Percentiles rank a stretch among this genome's conserved stretches.
Evolutionary conservation across 1,140 invertebrate species (phyloP).

Genomic region (Drosophila willistoni): DNA sequence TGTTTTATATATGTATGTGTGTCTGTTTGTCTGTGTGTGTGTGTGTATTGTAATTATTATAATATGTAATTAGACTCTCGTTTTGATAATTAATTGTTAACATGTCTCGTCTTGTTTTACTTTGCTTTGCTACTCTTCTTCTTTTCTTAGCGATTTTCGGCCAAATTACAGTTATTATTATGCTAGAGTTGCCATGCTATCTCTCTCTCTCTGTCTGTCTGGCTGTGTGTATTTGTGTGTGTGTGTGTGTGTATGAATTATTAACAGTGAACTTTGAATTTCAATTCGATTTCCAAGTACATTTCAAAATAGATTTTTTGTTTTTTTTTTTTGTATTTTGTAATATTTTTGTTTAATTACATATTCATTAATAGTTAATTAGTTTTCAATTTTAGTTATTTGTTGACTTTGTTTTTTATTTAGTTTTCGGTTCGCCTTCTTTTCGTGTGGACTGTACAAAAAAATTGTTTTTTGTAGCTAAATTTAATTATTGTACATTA

Average conservation of each 20-base stretch:
- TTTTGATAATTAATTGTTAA: conserved; percentile 45
- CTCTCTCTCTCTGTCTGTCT: conserved; percentile 19
- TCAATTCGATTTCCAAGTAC: conserved; percentile 40
- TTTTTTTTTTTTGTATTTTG: conserved; percentile 2
- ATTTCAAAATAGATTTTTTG: conserved; percentile 26
- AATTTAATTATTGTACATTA: conserved; percentile 38
- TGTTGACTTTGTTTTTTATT: too few species aligned
- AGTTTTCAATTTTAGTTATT: conserved; percentile 24
- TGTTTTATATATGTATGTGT: neutral
- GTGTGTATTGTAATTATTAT: conserved; percentile 14
- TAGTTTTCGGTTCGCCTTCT: conserved; percentile 12
- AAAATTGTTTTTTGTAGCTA: conserved; percentile 23
- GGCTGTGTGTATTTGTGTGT: conserved; percentile 24
- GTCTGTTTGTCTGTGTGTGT: conserved; percentile 1
- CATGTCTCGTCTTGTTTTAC: conserved; percentile 17
- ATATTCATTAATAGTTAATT: conserved; percentile 44
- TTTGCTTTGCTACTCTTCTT: neutral
- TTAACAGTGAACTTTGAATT: conserved; percentile 76
- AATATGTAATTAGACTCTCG: conserved; percentile 41
- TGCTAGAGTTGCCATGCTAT: conserved; percentile 41
- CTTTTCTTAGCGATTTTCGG: conserved; percentile 23
- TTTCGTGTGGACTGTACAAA: conserved; percentile 39
- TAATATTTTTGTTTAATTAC: conserved; percentile 25
- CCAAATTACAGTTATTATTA: conserved; percentile 62
- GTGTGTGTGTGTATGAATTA: conserved; percentile 66